These are phyloP conservation scores for Eubasilissa splendida DNA, from an alignment of 2,888 invertebrate species.

Conservation along the genomic window DNA sequence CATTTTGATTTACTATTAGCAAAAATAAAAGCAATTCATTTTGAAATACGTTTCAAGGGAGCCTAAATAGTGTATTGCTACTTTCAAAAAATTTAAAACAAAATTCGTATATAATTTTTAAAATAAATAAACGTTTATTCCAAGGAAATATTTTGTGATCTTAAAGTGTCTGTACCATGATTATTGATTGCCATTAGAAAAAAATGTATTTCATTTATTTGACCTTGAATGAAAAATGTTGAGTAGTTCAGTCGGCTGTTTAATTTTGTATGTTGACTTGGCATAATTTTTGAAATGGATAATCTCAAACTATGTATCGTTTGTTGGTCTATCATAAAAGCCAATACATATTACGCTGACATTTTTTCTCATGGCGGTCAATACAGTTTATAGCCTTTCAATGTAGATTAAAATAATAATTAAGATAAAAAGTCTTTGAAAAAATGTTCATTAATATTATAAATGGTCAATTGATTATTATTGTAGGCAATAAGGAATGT, in stretches of 20 bases:
- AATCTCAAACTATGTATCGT: too few species aligned
- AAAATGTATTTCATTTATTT: too few species aligned
- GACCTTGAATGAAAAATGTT: too few species aligned
- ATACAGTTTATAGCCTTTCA: constrained; percentile 2
- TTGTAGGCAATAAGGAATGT: constrained; percentile 43
- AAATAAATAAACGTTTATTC: constrained; percentile 39
- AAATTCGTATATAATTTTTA: constrained; percentile 50
- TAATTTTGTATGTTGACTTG: too few species aligned
- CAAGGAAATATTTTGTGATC: constrained; percentile 43
- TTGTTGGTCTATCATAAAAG: too few species aligned
- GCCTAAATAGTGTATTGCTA: constrained; percentile 45
- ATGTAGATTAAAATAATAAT: background rate
- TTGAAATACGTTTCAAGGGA: constrained; percentile 57
- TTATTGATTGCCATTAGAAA: constrained; percentile 29
- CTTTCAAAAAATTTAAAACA: constrained; percentile 50
- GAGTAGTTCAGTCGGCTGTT: too few species aligned
- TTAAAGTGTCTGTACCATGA: constrained; percentile 50
- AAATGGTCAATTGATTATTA: constrained; percentile 54
- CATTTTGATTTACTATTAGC: background rate
- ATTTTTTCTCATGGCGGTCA: constrained; percentile 7
- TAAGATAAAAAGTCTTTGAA: background rate
- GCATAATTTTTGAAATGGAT: too few species aligned
- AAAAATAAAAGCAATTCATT: too few species aligned
- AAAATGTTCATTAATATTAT: constrained; percentile 49
- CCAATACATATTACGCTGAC: background rate